Conservation (phyloP, 2,113 vertebrate genomes). For the Anolis carolinensis region DNA sequence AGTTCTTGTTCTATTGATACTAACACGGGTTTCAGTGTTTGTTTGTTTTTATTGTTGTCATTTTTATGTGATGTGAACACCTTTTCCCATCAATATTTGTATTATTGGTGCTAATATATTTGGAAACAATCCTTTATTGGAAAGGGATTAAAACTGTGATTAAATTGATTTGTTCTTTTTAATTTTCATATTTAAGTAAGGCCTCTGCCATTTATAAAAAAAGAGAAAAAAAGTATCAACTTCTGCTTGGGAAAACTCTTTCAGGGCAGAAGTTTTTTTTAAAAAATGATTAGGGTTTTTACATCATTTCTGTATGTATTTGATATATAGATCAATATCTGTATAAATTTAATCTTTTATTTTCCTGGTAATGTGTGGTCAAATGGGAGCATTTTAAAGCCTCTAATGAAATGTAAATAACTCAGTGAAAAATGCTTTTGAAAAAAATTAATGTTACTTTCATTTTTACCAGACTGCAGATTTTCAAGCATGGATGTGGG, state of each 20-base stretch:
- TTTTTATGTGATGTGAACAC: constrained; percentile 84
- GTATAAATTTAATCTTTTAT: constrained; percentile 91
- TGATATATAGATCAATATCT: constrained; percentile 90
- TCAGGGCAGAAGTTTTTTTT: constrained; percentile 74
- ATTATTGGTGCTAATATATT: constrained; percentile 96
- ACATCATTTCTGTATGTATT: constrained; percentile 91
- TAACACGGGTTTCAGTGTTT: constrained; percentile 96
- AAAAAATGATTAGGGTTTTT: constrained; percentile 85
- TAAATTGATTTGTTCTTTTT: constrained; percentile 87
- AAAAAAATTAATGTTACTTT: constrained; percentile 84
- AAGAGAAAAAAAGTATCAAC: constrained; percentile 79
- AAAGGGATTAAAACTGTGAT: constrained; percentile 93
- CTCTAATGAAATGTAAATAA: constrained; percentile 91
- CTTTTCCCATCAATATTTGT: constrained; percentile 89
- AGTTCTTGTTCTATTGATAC: constrained; percentile 83
- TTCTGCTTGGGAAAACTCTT: constrained; percentile 78
- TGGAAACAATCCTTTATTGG: constrained; percentile 91
- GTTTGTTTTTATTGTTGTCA: constrained; percentile 82
- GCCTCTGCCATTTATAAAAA: constrained; percentile 81
- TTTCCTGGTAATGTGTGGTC: constrained; percentile 92
- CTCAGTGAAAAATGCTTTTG: constrained; percentile 78
- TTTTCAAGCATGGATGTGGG: constrained; percentile 96
- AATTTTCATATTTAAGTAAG: constrained; percentile 93
- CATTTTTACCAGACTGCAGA: constrained; percentile 84
- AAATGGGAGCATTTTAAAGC: constrained; percentile 83